Evolutionary conservation across 2,113 vertebrate genomes (phyloP).

Genomic region (Hemiscyllium ocellatum): DNA sequence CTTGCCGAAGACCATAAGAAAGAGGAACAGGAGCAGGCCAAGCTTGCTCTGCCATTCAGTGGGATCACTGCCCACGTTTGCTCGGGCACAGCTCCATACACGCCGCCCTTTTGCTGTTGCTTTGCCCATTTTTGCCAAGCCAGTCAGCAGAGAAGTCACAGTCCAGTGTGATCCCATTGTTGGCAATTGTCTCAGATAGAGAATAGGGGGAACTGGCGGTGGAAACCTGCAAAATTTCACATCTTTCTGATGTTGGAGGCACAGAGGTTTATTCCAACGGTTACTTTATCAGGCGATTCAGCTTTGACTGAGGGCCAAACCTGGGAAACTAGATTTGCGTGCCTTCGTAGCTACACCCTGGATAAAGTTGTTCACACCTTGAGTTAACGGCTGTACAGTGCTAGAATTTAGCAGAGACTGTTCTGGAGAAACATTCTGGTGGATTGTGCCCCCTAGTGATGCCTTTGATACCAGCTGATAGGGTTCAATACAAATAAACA

Average conservation of each 20-base stretch:
- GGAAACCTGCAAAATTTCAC: not conserved
- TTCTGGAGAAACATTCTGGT: not conserved
- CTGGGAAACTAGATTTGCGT: not conserved
- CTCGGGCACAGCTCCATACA: not conserved
- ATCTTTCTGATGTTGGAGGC: not conserved
- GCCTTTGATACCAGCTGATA: not conserved
- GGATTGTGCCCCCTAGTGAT: not conserved
- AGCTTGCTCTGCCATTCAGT: too few species aligned
- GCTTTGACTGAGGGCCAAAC: not conserved
- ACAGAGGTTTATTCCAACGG: not conserved
- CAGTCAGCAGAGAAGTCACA: not conserved
- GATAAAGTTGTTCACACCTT: not conserved
- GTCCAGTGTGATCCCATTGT: not conserved
- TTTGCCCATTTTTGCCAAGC: not conserved
- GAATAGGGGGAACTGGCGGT: not conserved
- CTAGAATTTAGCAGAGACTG: not conserved
- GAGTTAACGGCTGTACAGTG: not conserved
- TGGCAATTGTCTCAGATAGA: not conserved
- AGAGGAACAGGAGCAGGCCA: too few species aligned
- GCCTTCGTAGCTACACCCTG: not conserved
- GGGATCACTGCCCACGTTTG: not conserved
- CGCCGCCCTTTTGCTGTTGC: not conserved
- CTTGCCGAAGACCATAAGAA: too few species aligned
- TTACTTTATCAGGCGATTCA: not conserved
- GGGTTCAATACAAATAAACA: not conserved